Evolutionary conservation across 2,888 invertebrate species (phyloP).

Genomic region (Ditylenchus weischeri): DNA sequence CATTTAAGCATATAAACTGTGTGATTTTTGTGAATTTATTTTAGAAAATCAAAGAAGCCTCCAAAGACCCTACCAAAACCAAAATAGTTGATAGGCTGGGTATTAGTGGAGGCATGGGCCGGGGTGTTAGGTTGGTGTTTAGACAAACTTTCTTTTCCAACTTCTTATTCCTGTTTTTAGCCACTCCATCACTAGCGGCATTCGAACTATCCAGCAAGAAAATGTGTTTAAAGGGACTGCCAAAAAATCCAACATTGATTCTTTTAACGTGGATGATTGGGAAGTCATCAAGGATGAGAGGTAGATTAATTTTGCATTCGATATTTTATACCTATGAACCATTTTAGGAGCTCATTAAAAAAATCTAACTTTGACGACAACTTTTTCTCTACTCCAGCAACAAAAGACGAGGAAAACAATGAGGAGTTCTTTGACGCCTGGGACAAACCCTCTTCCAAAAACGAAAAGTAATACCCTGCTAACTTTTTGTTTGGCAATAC

Average conservation of each 20-base stretch:
- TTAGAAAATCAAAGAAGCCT: conserved; percentile 23
- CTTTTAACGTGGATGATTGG: conserved; percentile 48
- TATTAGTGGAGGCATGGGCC: conserved; percentile 69
- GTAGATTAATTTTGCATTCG: conserved; percentile 15
- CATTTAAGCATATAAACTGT: conserved; percentile 5
- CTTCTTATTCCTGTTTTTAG: conserved; percentile 3
- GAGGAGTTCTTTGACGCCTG: conserved; percentile 55
- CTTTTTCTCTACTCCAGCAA: conserved; percentile 6
- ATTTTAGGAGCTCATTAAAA: conserved; percentile 3
- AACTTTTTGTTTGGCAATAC: background rate
- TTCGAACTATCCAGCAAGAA: conserved; percentile 50
- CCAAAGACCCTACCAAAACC: conserved; percentile 76
- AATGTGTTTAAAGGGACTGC: conserved; percentile 17
- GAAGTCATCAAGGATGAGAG: conserved; percentile 43
- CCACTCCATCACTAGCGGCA: conserved; percentile 52
- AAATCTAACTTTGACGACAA: background rate
- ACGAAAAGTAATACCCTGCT: conserved; percentile 11
- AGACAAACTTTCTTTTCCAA: too few relatives aligned
- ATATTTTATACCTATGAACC: background rate
- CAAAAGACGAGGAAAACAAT: conserved; percentile 23
- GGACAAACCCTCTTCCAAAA: conserved; percentile 30
- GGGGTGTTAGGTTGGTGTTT: conserved; percentile 28
- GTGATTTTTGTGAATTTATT: background rate
- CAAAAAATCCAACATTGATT: background rate
- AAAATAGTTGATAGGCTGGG: conserved; percentile 86